phyloP scores from a whole-genome alignment of 2,113 vertebrate genomes.

The Eidolon helvum region DNA sequence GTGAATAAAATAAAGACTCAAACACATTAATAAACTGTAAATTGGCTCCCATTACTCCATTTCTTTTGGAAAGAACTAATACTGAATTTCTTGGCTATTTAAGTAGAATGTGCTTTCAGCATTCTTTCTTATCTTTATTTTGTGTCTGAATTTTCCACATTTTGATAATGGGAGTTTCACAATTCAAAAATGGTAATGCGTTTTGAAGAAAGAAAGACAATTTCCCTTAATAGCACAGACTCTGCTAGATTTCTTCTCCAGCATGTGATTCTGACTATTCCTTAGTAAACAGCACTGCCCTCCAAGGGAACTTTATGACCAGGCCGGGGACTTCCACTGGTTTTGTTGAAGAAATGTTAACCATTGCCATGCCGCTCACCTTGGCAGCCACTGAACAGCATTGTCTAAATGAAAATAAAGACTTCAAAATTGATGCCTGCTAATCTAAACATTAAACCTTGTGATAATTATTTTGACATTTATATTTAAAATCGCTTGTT shows the following conservation, averaged over 20 bases:
- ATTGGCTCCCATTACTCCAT: neutral
- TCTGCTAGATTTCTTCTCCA: neutral
- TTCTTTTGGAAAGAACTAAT: neutral
- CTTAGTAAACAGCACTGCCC: neutral
- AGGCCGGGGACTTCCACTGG: neutral
- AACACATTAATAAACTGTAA: neutral
- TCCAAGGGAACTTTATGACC: neutral
- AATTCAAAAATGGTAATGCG: neutral
- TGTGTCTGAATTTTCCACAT: neutral
- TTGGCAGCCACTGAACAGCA: neutral
- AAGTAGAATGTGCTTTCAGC: neutral
- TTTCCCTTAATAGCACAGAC: rapidly evolving
- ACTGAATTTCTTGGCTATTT: neutral
- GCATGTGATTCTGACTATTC: neutral
- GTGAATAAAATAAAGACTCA: neutral
- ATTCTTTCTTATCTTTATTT: neutral
- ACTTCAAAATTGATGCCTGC: neutral
- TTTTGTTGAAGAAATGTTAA: neutral
- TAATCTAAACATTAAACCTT: neutral
- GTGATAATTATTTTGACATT: neutral
- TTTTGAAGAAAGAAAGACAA: neutral
- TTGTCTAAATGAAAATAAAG: neutral
- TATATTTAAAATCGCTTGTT: neutral
- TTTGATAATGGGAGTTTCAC: neutral
- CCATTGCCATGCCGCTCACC: rapidly evolving